Base-by-base conservation (phyloP, 2,113 vertebrate genomes). In the Monopterus albus region DNA sequence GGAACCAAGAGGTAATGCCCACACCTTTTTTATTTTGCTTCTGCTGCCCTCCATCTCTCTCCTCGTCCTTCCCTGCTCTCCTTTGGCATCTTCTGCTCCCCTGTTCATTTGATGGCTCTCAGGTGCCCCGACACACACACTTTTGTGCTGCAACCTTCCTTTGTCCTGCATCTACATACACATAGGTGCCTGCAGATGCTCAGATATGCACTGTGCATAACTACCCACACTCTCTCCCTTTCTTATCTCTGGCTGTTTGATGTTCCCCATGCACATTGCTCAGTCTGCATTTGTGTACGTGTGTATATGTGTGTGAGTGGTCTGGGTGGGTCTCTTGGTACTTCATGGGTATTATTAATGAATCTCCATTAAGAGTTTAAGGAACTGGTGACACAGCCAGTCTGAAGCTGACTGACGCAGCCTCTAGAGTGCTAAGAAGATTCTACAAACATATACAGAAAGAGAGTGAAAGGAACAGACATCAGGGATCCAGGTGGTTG, bases 1-100 rank as follows among this genome's bases (percentile, higher is more conserved):
- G 68, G 76, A 89, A 12, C 42, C 57, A 1, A 3, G 53, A 93
- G 91, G 91, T 93, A 92, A 92, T 57, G 36, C 53, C 59, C 50
- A 73, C 72, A 60, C 57, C 61, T 13, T 50, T 53, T 39, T 57
- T 52, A 20, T 42, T 46, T 75, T 57, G 42, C 36, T n/a, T 62
- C 49, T 60, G 14, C 67, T 46, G 20, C 43, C 52, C 43, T 61
- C 35, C 52, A 39, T 72, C 58, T 62, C 63, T 33, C 39, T 72
- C 38, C 45, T 58, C n/a, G 52, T 67, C 83, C 63, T 79, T 78
- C 62, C 49, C 79, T 58, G 53, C 64, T 86, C 69, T 74, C 70
- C 70, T 76, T 60, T 51, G 58, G 68, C 77, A 74, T 72, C 72
- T 69, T 66, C 79, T 25, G n/a, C 64, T 69, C 38, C 55, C 40